A percentile compares a stretch with the other conserved stretches of the same genome.
Conservation (phyloP, 2,888 invertebrate species). For the Troglohyphantes excavatus region DNA sequence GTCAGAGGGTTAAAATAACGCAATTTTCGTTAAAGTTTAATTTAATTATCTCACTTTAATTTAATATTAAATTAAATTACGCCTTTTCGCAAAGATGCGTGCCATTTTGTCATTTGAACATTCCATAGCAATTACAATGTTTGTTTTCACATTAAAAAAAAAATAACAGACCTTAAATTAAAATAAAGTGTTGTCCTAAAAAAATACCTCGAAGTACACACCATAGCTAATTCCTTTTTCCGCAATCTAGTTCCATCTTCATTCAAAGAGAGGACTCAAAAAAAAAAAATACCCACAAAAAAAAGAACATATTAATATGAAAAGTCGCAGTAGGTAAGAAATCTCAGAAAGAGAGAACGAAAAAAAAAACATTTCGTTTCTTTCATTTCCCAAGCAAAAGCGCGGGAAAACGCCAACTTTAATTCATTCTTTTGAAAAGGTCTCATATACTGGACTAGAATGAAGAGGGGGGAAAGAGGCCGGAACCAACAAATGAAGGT, state of each 20-base stretch:
- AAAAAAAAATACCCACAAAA: slow-evolving; percentile 11
- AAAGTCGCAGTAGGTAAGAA: slow-evolving; percentile 23
- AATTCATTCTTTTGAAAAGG: slow-evolving; percentile 76
- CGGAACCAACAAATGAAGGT: slow-evolving; percentile 78
- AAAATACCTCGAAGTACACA: background rate
- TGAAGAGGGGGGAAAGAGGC: slow-evolving; percentile 58
- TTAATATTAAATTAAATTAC: no score
- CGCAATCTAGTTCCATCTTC: background rate
- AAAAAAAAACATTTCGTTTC: slow-evolving; percentile 25
- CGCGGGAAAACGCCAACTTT: slow-evolving; percentile 68
- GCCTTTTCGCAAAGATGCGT: no score
- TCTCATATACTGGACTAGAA: slow-evolving; percentile 21
- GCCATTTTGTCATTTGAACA: no score
- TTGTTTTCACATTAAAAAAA: no score
- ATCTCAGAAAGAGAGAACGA: background rate
- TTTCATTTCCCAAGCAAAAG: slow-evolving; percentile 13
- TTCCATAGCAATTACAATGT: no score
- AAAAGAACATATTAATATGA: slow-evolving; percentile 55
- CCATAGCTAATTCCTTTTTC: background rate
- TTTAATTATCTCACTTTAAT: no score
- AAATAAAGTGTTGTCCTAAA: no score
- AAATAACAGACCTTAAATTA: no score
- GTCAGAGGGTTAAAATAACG: no score
- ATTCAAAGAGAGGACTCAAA: background rate
- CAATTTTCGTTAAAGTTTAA: no score